phyloP scores from a whole-genome alignment of 2,113 vertebrate genomes.

The Ancistrus triradiatus region DNA sequence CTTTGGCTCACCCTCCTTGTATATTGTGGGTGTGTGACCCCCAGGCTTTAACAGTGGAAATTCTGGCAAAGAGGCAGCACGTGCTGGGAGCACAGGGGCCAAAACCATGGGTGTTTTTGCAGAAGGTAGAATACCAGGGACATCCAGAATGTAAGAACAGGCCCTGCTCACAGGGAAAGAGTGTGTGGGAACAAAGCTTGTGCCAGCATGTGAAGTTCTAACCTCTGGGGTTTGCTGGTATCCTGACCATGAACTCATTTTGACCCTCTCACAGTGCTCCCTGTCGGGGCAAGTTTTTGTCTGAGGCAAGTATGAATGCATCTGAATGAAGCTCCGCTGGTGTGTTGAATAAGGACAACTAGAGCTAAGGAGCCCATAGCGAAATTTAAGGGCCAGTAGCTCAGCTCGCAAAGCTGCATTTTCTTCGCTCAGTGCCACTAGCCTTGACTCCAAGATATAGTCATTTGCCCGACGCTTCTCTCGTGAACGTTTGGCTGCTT shows the following conservation, averaged over 20 bases:
- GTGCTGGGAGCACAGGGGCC: slow-evolving; percentile 50
- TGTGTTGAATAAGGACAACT: slow-evolving; percentile 28
- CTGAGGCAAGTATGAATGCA: slow-evolving; percentile 21
- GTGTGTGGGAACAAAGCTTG: slow-evolving; percentile 53
- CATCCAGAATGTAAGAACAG: slow-evolving; percentile 58
- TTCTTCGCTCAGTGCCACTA: slow-evolving; percentile 76
- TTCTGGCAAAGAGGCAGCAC: slow-evolving; percentile 26
- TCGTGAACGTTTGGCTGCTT: slow-evolving; percentile 84
- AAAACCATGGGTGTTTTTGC: slow-evolving; percentile 49
- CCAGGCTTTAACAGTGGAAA: slow-evolving; percentile 43
- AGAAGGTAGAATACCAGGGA: slow-evolving; percentile 27
- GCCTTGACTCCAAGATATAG: slow-evolving; percentile 72
- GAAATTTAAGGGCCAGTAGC: slow-evolving; percentile 73
- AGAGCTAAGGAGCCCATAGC: slow-evolving; percentile 65
- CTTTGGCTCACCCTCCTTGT: slow-evolving; percentile 66
- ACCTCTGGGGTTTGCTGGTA: slow-evolving; percentile 1
- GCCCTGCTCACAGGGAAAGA: slow-evolving; percentile 58
- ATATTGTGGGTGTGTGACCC: slow-evolving; percentile 37
- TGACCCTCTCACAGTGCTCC: slow-evolving; percentile 50
- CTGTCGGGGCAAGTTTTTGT: slow-evolving; percentile 26
- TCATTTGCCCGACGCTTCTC: slow-evolving; percentile 79
- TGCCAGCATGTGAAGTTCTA: slow-evolving; percentile 28
- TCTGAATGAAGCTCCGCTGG: slow-evolving; percentile 51
- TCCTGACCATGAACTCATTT: slow-evolving; percentile 16
- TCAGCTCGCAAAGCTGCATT: slow-evolving; percentile 76